Base-by-base conservation (phyloP, 2,888 invertebrate species). In the Aleiodes alternator region DNA sequence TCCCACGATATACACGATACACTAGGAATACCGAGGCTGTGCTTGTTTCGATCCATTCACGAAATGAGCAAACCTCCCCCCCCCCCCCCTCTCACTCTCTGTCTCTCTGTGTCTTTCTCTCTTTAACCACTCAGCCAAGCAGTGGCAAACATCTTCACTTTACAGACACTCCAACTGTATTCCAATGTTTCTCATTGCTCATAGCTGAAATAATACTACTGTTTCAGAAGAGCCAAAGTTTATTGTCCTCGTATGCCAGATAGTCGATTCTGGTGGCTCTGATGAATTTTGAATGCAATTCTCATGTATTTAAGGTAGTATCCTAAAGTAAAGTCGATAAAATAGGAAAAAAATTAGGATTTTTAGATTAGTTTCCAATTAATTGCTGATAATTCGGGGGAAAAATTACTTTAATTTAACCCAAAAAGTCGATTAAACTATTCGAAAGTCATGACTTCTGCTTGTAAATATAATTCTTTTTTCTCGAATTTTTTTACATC, bases 61-160 rank as follows among this genome's bases (percentile, higher is more conserved):
- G 51, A 68, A 68, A 68, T 68, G 68, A 68, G 68, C 68, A 68
- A 68, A 68, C 66, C 48, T 50, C 50, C 48, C 50, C 23, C 23
- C 23, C 23, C 23, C 23, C 23, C 23, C 23, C 23, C 23, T 23
- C n/a, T 12, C n/a, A n/a, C 51, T 12, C 6, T 14, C n/a, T 14
- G 2, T 38, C 38, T 38, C 38, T 2, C 2, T 23, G 23, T 23
- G 23, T 23, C 23, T 23, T 23, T 9, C 43, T 43, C 43, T 43
- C 43, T 43, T 43, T 43, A 43, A 43, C 43, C 43, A 43, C 43
- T 43, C 43, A 9, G 7, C 7, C 43, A 14, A 64, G 34, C 43
- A 43, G 48, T 48, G 43, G 64, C 64, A 64, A 64, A 64, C 64
- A 64, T 64, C 64, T 64, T 64, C 64, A 64, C 64, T 48, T 7